These are phyloP conservation scores for Alosa alosa DNA, from an alignment of 2,113 vertebrate species.

Conservation along the genomic window DNA sequence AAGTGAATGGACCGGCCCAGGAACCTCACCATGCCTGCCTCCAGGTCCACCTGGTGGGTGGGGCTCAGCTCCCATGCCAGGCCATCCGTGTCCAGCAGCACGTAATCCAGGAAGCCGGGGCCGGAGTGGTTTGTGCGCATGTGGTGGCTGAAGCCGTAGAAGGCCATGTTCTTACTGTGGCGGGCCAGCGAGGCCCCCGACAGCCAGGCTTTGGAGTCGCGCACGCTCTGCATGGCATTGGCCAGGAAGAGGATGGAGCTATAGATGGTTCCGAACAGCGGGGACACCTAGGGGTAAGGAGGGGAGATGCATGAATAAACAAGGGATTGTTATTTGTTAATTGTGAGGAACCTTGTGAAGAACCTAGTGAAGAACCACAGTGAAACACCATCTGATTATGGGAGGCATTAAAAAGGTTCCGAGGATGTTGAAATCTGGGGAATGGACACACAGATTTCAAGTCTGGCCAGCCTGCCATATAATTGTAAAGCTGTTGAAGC, in stretches of 20 bases:
- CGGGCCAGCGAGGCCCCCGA: constrained; percentile 61
- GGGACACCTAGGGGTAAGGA: constrained; percentile 67
- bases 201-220: constrained; percentile 54
- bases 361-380: background rate
- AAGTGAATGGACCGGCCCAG: constrained; percentile 54
- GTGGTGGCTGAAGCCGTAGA: constrained; percentile 57
- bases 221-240: constrained; percentile 51
- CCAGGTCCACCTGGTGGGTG: constrained; percentile 51
- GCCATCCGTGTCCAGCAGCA: constrained; percentile 56
- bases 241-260: constrained; percentile 73
- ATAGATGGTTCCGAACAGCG: constrained; percentile 80
- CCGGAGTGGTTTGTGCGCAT: constrained; percentile 51
- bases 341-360: too few relatives aligned
- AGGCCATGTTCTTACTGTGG: constrained; percentile 42
- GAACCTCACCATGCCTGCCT: constrained; percentile 48
- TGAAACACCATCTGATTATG: background rate
- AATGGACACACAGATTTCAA: background rate
- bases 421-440: background rate
- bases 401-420: background rate
- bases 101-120: constrained; percentile 48
- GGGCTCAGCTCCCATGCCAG: constrained; percentile 45
- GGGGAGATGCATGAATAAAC: background rate
- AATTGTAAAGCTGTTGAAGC: background rate
- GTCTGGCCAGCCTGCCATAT: background rate
- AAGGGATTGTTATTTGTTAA: background rate